A percentile compares a stretch with the other conserved stretches of the same genome.
Evolutionary conservation across 2,113 vertebrate genomes (phyloP).

Genomic region (Bothrops jararaca): DNA sequence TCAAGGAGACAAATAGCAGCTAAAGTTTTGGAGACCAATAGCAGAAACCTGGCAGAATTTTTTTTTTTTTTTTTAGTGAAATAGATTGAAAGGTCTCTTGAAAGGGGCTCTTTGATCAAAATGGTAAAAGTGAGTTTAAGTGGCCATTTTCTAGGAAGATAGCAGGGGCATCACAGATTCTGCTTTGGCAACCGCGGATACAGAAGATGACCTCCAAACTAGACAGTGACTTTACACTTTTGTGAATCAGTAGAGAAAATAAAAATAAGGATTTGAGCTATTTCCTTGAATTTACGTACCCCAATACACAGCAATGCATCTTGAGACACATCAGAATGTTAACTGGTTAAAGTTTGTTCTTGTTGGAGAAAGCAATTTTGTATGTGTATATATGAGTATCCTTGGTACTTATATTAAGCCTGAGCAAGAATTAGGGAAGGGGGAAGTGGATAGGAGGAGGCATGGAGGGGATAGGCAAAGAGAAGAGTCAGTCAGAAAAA

Average conservation of each 20-base stretch:
- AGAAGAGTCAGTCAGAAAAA: neutral
- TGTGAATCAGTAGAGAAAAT: neutral
- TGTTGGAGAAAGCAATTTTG: neutral
- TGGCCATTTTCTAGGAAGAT: neutral
- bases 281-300: constrained; percentile 16
- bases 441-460: neutral
- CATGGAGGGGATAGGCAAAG: neutral
- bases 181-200: neutral
- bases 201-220: neutral
- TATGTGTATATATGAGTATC: neutral
- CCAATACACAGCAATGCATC: neutral
- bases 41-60: neutral
- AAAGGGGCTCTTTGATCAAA: neutral
- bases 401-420: neutral
- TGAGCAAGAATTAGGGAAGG: neutral
- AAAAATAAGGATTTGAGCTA: neutral
- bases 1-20: neutral
- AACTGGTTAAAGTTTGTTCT: neutral
- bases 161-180: neutral
- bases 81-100: neutral
- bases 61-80: neutral
- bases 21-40: neutral
- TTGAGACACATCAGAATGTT: neutral
- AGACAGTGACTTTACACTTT: neutral
- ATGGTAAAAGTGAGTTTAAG: neutral